A percentile compares a stretch with the other conserved stretches of the same genome.
Conservation (phyloP, 1,140 invertebrate species). For the Scaptomyza montana region DNA sequence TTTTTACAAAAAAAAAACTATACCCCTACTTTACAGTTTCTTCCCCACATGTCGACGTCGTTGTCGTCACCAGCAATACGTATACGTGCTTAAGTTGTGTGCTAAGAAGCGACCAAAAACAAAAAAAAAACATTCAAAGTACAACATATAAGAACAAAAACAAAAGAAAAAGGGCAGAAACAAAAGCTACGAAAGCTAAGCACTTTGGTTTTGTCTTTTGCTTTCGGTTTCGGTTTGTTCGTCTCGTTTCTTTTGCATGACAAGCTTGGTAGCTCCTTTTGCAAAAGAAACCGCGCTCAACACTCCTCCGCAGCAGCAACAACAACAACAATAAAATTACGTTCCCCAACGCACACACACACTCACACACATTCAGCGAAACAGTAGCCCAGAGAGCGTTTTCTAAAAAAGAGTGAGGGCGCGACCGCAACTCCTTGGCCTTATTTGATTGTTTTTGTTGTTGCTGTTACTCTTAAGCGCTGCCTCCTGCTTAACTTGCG, state of each 20-base stretch:
- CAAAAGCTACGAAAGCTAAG: constrained; percentile 56
- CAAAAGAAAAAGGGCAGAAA: constrained; percentile 53
- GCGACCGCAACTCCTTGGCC: constrained; percentile 65
- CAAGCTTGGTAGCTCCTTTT: constrained; percentile 40
- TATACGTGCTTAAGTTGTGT: constrained; percentile 80
- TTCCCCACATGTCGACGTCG: constrained; percentile 61
- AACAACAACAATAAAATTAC: constrained; percentile 48
- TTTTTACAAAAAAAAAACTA: constrained; percentile 49
- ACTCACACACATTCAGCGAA: constrained; percentile 9
- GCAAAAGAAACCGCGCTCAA: constrained; percentile 53
- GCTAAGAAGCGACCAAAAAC: constrained; percentile 48
- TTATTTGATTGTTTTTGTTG: constrained; percentile 43
- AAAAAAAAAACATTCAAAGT: constrained; percentile 27
- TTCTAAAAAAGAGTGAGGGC: constrained; percentile 41
- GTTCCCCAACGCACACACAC: constrained; percentile 29
- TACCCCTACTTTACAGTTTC: constrained; percentile 73
- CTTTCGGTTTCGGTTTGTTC: constrained; percentile 31
- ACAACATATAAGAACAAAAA: constrained; percentile 51
- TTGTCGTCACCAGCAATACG: constrained; percentile 42
- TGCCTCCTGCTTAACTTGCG: constrained; percentile 48
- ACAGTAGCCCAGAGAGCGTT: constrained; percentile 25
- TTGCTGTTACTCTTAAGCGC: constrained; percentile 40
- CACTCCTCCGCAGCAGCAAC: constrained; percentile 41
- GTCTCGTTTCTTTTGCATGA: constrained; percentile 38
- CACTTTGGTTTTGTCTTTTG: constrained; percentile 46